These are phyloP conservation scores for Chrysolina americana DNA, from an alignment of 2,888 invertebrate genomes.

Conservation along the genomic window DNA sequence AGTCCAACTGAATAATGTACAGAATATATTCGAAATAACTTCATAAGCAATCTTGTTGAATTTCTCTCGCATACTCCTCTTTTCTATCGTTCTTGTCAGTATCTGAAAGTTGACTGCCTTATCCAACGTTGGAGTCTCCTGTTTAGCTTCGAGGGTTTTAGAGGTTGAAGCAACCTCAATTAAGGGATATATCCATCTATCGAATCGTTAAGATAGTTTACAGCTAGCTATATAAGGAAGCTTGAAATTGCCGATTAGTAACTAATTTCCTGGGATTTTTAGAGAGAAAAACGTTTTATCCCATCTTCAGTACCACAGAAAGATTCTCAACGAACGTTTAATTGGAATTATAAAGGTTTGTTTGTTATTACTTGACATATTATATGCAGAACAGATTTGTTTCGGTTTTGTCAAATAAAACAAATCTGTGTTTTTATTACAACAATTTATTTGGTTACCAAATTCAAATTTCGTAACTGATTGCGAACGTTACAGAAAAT, in stretches of 20 bases:
- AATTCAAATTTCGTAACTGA: too few relatives aligned
- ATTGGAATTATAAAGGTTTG: too few relatives aligned
- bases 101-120: slow-evolving; percentile 38
- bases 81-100: slow-evolving; percentile 26
- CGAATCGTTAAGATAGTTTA: slow-evolving; percentile 46
- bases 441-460: too few relatives aligned
- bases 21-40: too few relatives aligned
- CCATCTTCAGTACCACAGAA: not conserved
- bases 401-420: too few relatives aligned
- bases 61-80: not conserved
- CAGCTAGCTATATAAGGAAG: slow-evolving; percentile 26
- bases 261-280: slow-evolving; percentile 37
- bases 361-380: too few relatives aligned
- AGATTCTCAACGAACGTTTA: too few relatives aligned
- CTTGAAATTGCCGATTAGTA: slow-evolving; percentile 32
- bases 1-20: too few relatives aligned
- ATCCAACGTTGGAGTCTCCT: slow-evolving; percentile 42
- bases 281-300: slow-evolving; percentile 23
- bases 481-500: too few relatives aligned
- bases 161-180: slow-evolving; percentile 37
- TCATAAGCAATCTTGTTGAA: too few relatives aligned
- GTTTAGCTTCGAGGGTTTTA: slow-evolving; percentile 33
- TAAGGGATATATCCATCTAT: slow-evolving; percentile 43
- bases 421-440: too few relatives aligned
- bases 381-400: too few relatives aligned